A percentile compares a stretch with the other conserved stretches of the same genome.
Conservation (phyloP, 2,113 vertebrate species). For the Jacana jacana region DNA sequence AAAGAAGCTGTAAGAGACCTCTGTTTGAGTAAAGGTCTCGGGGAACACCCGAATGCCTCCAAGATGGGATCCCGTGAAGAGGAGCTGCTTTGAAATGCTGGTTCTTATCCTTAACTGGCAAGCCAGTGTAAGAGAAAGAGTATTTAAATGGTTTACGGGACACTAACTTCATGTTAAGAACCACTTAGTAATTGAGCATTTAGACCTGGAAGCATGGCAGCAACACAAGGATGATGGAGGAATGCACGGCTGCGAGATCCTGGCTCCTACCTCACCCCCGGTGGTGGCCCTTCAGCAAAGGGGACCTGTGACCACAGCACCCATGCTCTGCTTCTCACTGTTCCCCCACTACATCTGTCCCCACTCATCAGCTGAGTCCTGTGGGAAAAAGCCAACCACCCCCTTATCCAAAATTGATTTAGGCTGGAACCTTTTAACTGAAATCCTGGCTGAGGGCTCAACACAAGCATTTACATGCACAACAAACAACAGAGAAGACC, state of each 20-base stretch:
- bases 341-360: too few relatives aligned
- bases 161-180: not conserved
- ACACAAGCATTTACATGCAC: not conserved
- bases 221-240: not conserved
- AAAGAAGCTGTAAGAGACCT: not conserved
- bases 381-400: not conserved
- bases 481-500: not conserved
- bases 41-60: not conserved
- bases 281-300: not conserved
- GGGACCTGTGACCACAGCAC: accelerated
- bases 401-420: not conserved
- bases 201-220: not conserved
- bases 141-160: not conserved
- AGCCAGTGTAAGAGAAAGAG: not conserved
- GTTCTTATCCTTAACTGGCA: conserved; percentile 19
- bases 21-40: not conserved
- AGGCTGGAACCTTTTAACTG: not conserved
- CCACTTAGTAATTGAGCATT: not conserved
- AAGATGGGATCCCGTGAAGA: not conserved
- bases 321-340: not conserved
- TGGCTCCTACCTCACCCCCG: not conserved
- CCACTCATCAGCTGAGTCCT: not conserved
- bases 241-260: not conserved
- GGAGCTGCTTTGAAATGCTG: not conserved
- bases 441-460: not conserved